Conservation (phyloP, 2,113 vertebrate species). For the Paedocypris sp. region DNA sequence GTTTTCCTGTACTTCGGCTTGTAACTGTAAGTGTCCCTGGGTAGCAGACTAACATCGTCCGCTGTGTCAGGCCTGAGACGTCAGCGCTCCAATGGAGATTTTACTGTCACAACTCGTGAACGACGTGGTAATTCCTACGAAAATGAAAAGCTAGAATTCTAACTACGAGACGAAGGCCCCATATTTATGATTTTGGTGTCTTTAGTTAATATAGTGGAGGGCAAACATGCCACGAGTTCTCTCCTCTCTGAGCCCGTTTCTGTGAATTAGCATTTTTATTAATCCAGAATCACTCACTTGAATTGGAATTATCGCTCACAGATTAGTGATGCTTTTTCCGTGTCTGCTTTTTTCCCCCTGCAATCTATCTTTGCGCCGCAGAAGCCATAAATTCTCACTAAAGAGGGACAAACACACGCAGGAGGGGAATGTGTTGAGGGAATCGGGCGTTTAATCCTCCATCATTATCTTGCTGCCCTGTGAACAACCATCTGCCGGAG, state of each 20-base stretch:
- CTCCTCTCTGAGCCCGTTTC: constrained; percentile 36
- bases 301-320: constrained; percentile 48
- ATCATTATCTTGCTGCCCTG: constrained; percentile 54
- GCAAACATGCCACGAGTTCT: constrained; percentile 7
- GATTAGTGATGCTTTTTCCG: constrained; percentile 50
- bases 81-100: no score
- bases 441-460: constrained; percentile 60
- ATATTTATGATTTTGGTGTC: neutral
- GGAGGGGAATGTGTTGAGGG: constrained; percentile 44
- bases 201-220: neutral
- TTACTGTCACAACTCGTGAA: no score
- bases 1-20: no score
- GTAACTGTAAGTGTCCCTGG: no score
- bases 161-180: no score
- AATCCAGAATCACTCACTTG: constrained; percentile 51
- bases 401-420: constrained; percentile 55
- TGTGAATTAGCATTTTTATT: constrained; percentile 56
- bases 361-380: constrained; percentile 53
- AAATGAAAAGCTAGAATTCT: no score
- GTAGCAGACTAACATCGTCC: no score
- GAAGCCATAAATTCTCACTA: constrained; percentile 53
- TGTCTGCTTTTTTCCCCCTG: constrained; percentile 37
- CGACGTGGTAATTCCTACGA: no score
- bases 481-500: constrained; percentile 57
- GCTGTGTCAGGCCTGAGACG: no score